Percentiles rank a stretch among this genome's conserved stretches.
Evolutionary conservation across 2,113 vertebrate species (phyloP).

Genomic region (Xiphias gladius): DNA sequence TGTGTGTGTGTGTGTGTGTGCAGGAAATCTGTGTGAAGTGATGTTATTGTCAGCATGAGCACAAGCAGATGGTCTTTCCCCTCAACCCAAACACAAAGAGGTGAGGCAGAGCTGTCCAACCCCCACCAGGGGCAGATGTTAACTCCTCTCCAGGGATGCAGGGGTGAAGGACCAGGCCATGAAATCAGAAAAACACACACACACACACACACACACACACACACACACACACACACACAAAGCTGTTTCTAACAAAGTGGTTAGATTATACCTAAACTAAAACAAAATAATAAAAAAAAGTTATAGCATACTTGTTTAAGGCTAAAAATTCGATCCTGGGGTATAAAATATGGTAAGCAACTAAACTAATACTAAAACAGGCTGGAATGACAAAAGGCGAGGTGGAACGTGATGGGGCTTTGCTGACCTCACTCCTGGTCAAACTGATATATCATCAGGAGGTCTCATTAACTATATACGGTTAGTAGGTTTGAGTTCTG

Average conservation of each 20-base stretch:
- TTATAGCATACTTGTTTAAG: neutral
- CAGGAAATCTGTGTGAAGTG: constrained; percentile 53
- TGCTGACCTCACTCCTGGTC: constrained; percentile 28
- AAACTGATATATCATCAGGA: constrained; percentile 14
- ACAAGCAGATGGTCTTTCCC: constrained; percentile 76
- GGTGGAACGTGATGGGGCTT: constrained; percentile 14
- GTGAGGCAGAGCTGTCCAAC: constrained; percentile 60
- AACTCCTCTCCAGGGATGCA: constrained; percentile 76
- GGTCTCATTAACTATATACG: constrained; percentile 56
- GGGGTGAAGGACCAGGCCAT: constrained; percentile 58
- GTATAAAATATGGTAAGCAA: neutral
- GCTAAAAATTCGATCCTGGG: neutral
- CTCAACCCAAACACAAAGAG: constrained; percentile 79
- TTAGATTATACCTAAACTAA: neutral
- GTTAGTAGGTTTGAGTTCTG: constrained; percentile 15
- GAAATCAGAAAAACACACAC: constrained; percentile 25
- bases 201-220: constrained; percentile 12
- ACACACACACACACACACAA: constrained; percentile 7
- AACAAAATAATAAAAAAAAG: constrained; percentile 1
- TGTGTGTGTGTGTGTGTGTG: constrained; percentile 22
- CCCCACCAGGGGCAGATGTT: constrained; percentile 81
- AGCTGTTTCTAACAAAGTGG: neutral
- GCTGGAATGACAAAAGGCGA: constrained; percentile 7
- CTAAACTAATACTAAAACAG: neutral
- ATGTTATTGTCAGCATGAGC: constrained; percentile 63